phyloP scores from a whole-genome alignment of 2,888 invertebrate species.

The Ormyrus rosae region DNA sequence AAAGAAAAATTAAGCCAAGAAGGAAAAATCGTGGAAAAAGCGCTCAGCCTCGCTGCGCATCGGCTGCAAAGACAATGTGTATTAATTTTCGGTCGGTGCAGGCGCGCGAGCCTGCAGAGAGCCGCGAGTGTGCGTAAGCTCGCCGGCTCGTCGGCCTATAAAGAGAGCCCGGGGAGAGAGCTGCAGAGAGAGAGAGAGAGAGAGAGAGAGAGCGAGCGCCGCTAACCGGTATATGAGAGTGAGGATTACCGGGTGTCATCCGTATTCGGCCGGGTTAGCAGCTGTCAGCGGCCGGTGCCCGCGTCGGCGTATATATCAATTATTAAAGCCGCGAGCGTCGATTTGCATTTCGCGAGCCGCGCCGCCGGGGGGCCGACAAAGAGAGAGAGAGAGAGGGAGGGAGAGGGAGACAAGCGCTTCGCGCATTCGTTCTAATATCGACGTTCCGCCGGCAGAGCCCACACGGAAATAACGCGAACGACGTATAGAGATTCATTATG shows the following conservation, averaged over 20 bases:
- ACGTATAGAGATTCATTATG: slow-evolving; percentile 50
- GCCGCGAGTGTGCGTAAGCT: slow-evolving; percentile 4
- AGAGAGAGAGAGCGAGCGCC: slow-evolving; percentile 58
- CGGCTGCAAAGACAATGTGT: slow-evolving; percentile 22
- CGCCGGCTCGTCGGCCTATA: slow-evolving; percentile 15
- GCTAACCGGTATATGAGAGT: slow-evolving; percentile 70
- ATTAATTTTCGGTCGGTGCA: slow-evolving; percentile 37
- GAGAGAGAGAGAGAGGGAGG: neutral
- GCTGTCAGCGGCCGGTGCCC: slow-evolving; percentile 72
- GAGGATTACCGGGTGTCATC: slow-evolving; percentile 69
- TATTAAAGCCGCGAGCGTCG: slow-evolving; percentile 62
- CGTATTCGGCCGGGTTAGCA: slow-evolving; percentile 70
- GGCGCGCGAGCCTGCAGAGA: neutral
- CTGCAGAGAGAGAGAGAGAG: slow-evolving; percentile 56
- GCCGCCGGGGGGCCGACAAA: neutral
- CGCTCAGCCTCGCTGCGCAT: too few species aligned
- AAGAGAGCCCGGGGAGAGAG: neutral
- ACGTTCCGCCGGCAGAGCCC: neutral
- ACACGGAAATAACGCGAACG: slow-evolving; percentile 28
- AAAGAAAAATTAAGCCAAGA: too few species aligned
- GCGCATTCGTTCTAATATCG: slow-evolving; percentile 55
- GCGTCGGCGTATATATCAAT: slow-evolving; percentile 70
- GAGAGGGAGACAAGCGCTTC: neutral
- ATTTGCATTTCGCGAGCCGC: slow-evolving; percentile 50
- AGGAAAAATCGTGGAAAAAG: too few species aligned